Base-by-base conservation (phyloP, 2,113 vertebrate species). In the Lota lota region DNA sequence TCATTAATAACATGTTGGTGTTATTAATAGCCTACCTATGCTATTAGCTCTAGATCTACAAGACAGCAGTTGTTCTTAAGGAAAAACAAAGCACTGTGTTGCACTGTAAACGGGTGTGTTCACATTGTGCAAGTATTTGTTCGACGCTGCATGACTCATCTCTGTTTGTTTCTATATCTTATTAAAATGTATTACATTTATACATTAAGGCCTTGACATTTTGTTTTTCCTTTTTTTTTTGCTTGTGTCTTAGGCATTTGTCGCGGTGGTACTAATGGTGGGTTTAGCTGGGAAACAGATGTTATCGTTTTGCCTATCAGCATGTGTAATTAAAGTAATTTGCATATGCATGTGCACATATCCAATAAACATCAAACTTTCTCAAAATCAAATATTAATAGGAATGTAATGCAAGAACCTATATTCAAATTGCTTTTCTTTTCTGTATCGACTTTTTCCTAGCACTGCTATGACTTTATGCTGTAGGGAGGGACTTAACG, bases 261-360 rank as follows among this genome's bases (percentile, higher is more conserved):
- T 88, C 85, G 76, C 82, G 72, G 73, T 75, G 84, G 73, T 73
- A 80, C 75, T 86, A 85, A 85, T 62, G 78, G 70, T 81, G 63
- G 73, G 79, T 81, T 81, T 83, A 84, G 84, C 78, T 79, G 78
- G 70, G 64, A 77, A 86, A 89, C 92, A 92, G 91, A 92, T 93
- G 92, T 92, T 88, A 83, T 72, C 81, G 84, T 86, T 88, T 90
- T 88, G 80, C 87, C 77, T 90, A 90, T 91, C 91, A 90, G 91
- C 89, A 89, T 93, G 90, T 85, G 76, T 88, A 92, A 93, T 93
- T 91, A 92, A 84, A 65, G 67, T 54, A 67, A 92, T 93, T 92
- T 92, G 90, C 92, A 92, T 91, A 91, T 86, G 78, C 76, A 75
- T n/a, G 78, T 62, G 73, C 81, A 73, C 79, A 84, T 87, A 88